Evolutionary conservation across 2,113 vertebrate genomes (phyloP).

Genomic region (Vulpes lagopus): DNA sequence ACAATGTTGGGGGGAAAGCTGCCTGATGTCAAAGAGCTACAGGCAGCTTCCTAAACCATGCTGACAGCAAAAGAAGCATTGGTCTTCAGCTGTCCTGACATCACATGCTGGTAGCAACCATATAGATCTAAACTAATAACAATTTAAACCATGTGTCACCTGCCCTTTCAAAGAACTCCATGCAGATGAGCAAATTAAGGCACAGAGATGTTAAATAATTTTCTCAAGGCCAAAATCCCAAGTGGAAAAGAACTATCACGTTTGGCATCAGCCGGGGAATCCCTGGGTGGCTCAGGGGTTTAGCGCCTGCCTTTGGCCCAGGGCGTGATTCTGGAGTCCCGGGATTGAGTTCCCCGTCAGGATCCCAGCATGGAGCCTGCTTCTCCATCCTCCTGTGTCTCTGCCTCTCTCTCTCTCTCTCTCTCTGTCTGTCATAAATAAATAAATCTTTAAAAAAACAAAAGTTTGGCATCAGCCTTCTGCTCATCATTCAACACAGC

Average conservation of each 20-base stretch:
- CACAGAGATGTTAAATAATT: background rate
- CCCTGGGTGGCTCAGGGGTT: no score
- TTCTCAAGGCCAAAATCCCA: background rate
- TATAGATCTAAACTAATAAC: background rate
- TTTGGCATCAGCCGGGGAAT: background rate
- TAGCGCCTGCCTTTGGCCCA: no score
- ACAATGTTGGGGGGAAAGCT: background rate
- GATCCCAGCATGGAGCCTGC: no score
- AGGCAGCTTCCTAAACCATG: background rate
- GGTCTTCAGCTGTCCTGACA: no score
- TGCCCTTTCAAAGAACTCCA: background rate
- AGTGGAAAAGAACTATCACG: background rate
- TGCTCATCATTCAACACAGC: background rate
- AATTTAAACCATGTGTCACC: background rate
- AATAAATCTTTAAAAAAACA: no score
- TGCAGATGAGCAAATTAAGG: background rate
- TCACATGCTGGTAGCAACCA: background rate
- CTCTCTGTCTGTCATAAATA: no score
- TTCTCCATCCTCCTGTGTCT: no score
- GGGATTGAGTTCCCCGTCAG: no score
- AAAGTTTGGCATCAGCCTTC: background rate
- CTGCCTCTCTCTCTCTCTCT: no score
- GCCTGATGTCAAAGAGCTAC: background rate
- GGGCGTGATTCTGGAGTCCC: no score
- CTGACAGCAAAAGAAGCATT: background rate